Evolutionary conservation across 2,888 invertebrate species (phyloP).

Genomic region (Spisula solida): DNA sequence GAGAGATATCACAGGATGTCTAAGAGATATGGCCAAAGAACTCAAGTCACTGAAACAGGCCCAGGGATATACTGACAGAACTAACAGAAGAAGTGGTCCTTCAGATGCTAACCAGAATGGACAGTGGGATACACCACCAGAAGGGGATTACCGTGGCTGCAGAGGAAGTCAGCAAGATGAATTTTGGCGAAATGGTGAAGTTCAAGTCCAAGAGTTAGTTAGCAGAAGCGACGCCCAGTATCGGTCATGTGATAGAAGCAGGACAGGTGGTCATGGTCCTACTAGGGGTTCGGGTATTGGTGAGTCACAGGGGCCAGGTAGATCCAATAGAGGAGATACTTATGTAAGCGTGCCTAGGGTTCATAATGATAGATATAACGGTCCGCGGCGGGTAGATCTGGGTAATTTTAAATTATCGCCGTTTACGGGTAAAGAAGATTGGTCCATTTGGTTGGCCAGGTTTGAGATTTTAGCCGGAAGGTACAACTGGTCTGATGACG

Average conservation of each 20-base stretch:
- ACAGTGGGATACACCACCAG: neutral
- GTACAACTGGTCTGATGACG: neutral
- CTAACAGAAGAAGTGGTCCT: neutral
- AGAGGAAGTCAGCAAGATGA: neutral
- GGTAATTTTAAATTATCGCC: neutral
- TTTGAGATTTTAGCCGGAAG: neutral
- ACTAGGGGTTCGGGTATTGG: neutral
- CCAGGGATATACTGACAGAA: neutral
- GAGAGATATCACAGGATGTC: neutral
- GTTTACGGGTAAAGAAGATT: constrained; percentile 22
- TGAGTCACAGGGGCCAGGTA: neutral
- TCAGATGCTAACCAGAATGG: neutral
- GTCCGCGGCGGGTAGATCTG: neutral
- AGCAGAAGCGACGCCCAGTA: neutral
- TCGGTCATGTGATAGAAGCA: neutral
- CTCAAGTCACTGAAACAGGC: neutral
- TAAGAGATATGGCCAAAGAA: neutral
- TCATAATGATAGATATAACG: neutral
- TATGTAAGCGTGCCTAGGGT: no score
- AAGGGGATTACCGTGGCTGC: neutral
- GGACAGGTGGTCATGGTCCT: neutral
- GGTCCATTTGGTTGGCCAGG: neutral
- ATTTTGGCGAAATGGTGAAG: no score
- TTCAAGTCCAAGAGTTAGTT: neutral
- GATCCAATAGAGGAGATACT: no score